phyloP scores from a whole-genome alignment of 23 tunicate genomes.

The Trididemnum clinides region DNA sequence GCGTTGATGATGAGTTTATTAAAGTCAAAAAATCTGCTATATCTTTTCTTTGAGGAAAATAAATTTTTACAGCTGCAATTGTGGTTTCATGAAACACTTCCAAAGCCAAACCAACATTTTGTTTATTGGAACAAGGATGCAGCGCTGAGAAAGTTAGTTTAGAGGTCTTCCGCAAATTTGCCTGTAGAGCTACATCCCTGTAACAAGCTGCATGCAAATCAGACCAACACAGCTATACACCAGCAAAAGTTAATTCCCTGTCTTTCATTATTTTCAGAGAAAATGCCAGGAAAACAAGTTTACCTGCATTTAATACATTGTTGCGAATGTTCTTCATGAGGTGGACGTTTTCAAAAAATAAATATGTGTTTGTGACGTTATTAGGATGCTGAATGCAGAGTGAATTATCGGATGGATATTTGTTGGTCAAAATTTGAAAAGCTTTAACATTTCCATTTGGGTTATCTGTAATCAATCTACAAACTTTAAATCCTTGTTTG shows the following conservation, averaged over 20 bases:
- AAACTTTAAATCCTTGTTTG: neutral
- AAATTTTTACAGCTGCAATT: neutral
- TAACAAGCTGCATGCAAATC: neutral
- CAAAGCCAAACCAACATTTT: neutral
- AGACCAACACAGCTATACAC: neutral
- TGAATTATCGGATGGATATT: neutral
- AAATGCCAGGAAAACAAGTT: neutral
- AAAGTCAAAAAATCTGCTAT: neutral
- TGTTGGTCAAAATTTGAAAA: neutral
- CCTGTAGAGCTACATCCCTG: neutral
- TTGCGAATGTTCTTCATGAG: conserved; percentile 2
- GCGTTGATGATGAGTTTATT: neutral
- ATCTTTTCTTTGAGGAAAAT: neutral
- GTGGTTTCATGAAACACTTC: neutral
- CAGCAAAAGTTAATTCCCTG: neutral
- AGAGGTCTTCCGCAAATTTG: neutral
- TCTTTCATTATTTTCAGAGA: neutral
- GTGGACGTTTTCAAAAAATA: conserved; percentile 17
- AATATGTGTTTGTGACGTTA: neutral
- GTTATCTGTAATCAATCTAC: neutral
- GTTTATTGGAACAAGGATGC: neutral
- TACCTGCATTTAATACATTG: neutral
- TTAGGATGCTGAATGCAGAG: neutral
- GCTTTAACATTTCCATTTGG: neutral
- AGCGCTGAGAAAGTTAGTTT: neutral